Base-by-base conservation (phyloP, 2,113 vertebrate species). In the Labeo rohita region DNA sequence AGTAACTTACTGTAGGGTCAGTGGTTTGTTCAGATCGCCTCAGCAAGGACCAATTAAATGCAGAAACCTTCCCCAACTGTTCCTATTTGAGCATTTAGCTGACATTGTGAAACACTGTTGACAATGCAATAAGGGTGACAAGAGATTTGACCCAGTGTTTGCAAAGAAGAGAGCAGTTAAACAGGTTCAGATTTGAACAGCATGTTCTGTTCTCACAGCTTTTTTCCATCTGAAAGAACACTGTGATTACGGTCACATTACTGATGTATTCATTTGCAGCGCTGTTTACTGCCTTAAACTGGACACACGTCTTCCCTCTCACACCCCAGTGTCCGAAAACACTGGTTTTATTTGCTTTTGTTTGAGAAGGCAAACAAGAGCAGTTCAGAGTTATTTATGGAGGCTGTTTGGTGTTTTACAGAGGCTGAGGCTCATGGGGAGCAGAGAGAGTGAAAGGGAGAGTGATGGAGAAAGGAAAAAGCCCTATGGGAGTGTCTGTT, bases 401-500 rank as follows among this genome's bases (percentile, higher is more conserved):
- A 63, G 77, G 56, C 56, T 63, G 43, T 80, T 80, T 80, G 36
- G 34, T 12, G 66, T 52, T 36, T 73, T 50, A 82, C 39, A 39
- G 59, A 16, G 56, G 79, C 78, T 45, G 23, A 66, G 12, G 15
- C 45, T 66, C 47, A 52, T 4, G 3, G 59, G 39, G 3, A 47
- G 59, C 59, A 50, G 45, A 72, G 47, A 74, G 77, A 81, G 63
- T 81, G 70, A 74, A 50, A 84, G 56, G 75, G 68, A 75, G 59
- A 75, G 66, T 36, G 47, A 77, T 54, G 36, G 65, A 34, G 73
- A 79, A 74, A 34, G 84, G 65, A 79, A 89, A 61, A 87, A 91
- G 92, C 93, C 87, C 91, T 23, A 85, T 90, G 93, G 93, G 90
- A 88, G 73, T 12, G 88, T 93, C 92, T 94, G 95, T 95, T 93